Conservation (phyloP, 2,797 vertebrate species). For the Enteromius radiatus region DNA sequence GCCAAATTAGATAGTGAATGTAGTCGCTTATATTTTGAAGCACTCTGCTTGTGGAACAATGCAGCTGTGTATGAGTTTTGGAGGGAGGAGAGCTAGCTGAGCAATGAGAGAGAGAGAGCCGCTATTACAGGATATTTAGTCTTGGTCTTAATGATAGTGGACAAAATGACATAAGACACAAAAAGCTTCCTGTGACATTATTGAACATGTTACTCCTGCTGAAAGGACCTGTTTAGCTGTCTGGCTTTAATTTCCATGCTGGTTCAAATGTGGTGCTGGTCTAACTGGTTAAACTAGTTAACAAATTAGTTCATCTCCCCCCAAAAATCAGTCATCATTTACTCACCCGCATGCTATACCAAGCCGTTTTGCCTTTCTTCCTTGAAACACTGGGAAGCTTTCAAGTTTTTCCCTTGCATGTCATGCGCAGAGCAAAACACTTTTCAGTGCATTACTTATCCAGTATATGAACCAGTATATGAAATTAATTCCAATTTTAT, state of each 20-base stretch:
- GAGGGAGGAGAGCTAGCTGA: constrained; percentile 46
- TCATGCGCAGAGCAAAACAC: not conserved
- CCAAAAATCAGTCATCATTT: not conserved
- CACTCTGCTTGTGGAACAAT: constrained; percentile 63
- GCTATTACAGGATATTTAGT: constrained; percentile 43
- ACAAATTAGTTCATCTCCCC: not conserved
- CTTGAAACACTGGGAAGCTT: not conserved
- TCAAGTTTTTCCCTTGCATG: not conserved
- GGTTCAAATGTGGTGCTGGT: not conserved
- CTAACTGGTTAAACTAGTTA: constrained; percentile 12
- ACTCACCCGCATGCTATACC: not conserved
- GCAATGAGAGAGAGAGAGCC: constrained; percentile 37
- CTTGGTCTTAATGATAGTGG: constrained; percentile 30
- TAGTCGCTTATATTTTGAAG: constrained; percentile 62
- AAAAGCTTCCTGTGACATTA: constrained; percentile 13
- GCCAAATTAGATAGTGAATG: constrained; percentile 70
- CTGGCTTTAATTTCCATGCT: not conserved
- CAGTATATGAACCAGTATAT: not conserved
- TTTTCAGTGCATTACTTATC: not conserved
- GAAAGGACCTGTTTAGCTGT: not conserved
- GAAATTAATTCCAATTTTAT: not conserved
- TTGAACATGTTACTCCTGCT: not conserved
- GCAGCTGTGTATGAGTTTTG: constrained; percentile 58
- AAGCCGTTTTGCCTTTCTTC: not conserved
- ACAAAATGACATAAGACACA: constrained; percentile 20